A percentile compares a stretch with the other conserved stretches of the same genome.
phyloP scores from a whole-genome alignment of 2,888 invertebrate species.

The Pseudococcus jackbeardsleyi region DNA sequence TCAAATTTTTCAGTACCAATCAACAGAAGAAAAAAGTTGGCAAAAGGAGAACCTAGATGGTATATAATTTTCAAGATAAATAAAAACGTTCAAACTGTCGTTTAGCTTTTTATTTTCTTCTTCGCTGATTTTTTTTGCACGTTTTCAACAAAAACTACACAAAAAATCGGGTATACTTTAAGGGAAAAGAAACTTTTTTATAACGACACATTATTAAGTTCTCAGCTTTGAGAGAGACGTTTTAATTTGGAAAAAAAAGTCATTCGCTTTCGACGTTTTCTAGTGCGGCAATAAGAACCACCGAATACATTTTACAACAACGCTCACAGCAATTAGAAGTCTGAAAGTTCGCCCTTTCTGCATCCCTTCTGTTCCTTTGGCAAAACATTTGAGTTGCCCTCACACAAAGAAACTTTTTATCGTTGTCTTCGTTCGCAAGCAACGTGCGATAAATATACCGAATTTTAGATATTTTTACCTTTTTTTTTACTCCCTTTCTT shows the following conservation, averaged over 20 bases:
- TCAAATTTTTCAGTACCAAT: too few species aligned
- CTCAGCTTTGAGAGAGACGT: neutral
- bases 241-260: slow-evolving; percentile 30
- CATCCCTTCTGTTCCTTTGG: neutral
- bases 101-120: slow-evolving; percentile 30
- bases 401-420: slow-evolving; percentile 14
- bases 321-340: slow-evolving; percentile 33
- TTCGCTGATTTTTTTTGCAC: neutral
- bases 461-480: slow-evolving; percentile 27
- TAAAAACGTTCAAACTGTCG: slow-evolving; percentile 36
- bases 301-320: neutral
- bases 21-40: too few species aligned
- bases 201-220: slow-evolving; percentile 33
- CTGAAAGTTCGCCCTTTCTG: neutral
- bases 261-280: slow-evolving; percentile 16
- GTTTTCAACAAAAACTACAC: neutral
- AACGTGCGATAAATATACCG: slow-evolving; percentile 21
- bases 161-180: neutral
- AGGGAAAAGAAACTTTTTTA: neutral
- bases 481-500: neutral
- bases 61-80: neutral
- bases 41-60: neutral
- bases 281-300: neutral
- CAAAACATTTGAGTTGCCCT: neutral
- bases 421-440: slow-evolving; percentile 1